A percentile compares a stretch with the other conserved stretches of the same genome.
Conservation (phyloP, 2,888 invertebrate species). For the Petrolisthes manimaculis region DNA sequence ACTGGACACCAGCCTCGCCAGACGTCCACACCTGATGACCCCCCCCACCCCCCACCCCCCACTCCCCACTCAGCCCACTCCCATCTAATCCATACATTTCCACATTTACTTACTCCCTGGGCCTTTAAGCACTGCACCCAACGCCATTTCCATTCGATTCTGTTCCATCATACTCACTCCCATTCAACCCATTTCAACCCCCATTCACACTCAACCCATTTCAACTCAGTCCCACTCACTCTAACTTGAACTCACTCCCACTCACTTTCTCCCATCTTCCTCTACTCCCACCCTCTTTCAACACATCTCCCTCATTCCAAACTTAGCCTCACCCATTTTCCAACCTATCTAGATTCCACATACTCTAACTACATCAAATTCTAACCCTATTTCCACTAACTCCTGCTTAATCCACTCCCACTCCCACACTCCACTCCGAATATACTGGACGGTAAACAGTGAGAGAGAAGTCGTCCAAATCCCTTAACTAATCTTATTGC, state of each 20-base stretch:
- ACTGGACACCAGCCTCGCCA: conserved; percentile 25
- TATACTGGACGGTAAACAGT: too few relatives aligned
- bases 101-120: not conserved
- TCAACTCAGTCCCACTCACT: not conserved
- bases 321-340: too few relatives aligned
- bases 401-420: too few relatives aligned
- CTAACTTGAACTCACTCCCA: not conserved
- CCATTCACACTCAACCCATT: not conserved
- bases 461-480: too few relatives aligned
- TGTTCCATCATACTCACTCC: not conserved
- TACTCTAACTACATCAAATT: too few relatives aligned
- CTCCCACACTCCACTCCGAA: too few relatives aligned
- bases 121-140: not conserved
- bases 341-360: too few relatives aligned
- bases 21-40: conserved; percentile 26
- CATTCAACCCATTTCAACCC: not conserved
- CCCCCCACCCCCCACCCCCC: not conserved
- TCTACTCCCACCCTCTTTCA: not conserved
- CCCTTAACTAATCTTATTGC: too few relatives aligned
- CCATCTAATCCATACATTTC: not conserved
- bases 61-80: not conserved
- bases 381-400: too few relatives aligned
- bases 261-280: not conserved
- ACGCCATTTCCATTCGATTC: too few relatives aligned
- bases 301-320: too few relatives aligned